phyloP scores from a whole-genome alignment of 2,797 vertebrate species.

The Brotogeris chrysoptera region DNA sequence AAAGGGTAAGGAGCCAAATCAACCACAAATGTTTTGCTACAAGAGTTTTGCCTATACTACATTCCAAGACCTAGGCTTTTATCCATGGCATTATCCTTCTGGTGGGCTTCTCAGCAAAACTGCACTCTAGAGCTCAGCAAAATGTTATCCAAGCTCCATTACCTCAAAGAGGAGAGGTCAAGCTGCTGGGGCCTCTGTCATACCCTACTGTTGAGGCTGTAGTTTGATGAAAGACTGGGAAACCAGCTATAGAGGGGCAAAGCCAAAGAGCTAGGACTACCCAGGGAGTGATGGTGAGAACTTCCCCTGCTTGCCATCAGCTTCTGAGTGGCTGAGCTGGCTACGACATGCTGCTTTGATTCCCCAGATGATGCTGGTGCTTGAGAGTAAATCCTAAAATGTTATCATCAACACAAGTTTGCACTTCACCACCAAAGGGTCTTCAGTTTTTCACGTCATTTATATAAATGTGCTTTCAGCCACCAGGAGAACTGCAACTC shows the following conservation, averaged over 20 bases:
- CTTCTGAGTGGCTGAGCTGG: neutral
- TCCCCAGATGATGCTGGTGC: neutral
- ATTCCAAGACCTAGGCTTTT: neutral
- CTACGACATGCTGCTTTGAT: neutral
- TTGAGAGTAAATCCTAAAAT: neutral
- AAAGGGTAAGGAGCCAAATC: neutral
- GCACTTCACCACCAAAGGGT: neutral
- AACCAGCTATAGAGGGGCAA: neutral
- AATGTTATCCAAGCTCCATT: neutral
- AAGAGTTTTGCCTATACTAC: neutral
- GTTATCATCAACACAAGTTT: neutral
- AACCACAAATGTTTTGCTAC: neutral
- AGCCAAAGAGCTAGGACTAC: neutral
- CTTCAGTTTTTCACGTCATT: neutral
- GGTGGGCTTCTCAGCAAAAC: neutral
- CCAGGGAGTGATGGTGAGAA: neutral
- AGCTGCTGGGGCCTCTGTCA: neutral
- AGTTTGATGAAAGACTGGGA: neutral
- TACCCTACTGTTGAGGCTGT: neutral
- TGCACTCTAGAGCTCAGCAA: neutral
- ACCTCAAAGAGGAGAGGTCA: neutral
- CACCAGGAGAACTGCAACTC: neutral
- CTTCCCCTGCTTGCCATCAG: neutral
- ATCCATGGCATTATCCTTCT: neutral
- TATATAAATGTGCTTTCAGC: neutral